Conservation (phyloP, 2,113 vertebrate genomes). For the Donacobius atricapilla region DNA sequence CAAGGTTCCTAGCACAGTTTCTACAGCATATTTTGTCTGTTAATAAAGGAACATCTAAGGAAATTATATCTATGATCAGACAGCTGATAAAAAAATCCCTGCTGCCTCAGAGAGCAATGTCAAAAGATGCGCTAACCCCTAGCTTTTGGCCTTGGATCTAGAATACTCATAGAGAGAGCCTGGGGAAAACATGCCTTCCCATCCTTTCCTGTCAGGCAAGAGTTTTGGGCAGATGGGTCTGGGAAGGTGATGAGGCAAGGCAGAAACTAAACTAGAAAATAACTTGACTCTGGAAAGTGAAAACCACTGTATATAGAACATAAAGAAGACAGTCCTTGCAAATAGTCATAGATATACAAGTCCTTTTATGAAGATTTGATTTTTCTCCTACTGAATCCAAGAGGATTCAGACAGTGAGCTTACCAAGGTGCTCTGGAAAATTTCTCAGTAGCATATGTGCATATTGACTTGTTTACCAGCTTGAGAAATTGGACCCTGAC, state of each 20-base stretch:
- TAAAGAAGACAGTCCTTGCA: not conserved
- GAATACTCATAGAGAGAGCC: not conserved
- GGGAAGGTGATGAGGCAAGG: not conserved
- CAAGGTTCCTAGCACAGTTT: not conserved
- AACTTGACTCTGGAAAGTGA: not conserved
- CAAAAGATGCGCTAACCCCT: not conserved
- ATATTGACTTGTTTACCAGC: slow-evolving; percentile 13
- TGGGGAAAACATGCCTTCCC: not conserved
- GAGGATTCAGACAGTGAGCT: not conserved
- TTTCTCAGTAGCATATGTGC: not conserved
- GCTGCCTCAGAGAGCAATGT: not conserved
- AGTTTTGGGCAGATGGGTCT: not conserved
- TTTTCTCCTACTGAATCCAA: not conserved
- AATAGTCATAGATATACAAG: not conserved
- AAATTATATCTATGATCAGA: not conserved
- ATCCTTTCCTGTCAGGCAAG: not conserved
- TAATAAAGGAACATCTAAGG: not conserved
- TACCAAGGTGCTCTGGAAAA: not conserved
- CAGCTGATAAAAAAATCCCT: not conserved
- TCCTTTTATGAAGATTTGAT: not conserved
- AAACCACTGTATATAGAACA: not conserved
- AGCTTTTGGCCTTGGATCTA: not conserved
- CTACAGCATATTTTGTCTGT: not conserved
- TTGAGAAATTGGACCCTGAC: slow-evolving; percentile 16
- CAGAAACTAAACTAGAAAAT: not conserved